phyloP scores from a whole-genome alignment of 1,140 invertebrate species.

The Melanaphis sacchari region DNA sequence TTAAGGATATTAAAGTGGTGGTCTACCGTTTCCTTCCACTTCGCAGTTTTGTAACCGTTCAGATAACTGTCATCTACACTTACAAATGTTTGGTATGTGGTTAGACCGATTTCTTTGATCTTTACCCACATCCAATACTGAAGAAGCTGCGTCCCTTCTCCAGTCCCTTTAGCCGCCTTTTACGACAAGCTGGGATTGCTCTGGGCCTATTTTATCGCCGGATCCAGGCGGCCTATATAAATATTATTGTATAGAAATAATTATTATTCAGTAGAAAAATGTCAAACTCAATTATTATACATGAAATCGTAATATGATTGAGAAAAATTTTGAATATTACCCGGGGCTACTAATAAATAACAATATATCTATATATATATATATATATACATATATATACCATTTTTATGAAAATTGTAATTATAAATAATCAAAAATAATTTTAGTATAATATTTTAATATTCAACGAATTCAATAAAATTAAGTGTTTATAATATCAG shows the following conservation, averaged over 20 bases:
- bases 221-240: too few species aligned
- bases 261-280: not conserved
- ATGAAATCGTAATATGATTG: not conserved
- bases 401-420: not conserved
- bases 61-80: not conserved
- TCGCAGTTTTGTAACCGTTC: slow-evolving; percentile 23
- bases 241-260: slow-evolving; percentile 11
- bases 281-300: not conserved
- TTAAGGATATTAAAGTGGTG: slow-evolving; percentile 34
- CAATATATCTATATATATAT: too few species aligned
- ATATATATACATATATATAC: not conserved
- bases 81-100: slow-evolving; percentile 28
- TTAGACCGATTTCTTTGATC: slow-evolving; percentile 7
- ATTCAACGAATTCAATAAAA: not conserved
- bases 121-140: slow-evolving; percentile 16
- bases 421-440: not conserved
- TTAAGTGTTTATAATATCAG: not conserved
- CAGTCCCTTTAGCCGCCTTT: slow-evolving; percentile 6
- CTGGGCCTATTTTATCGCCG: slow-evolving; percentile 36
- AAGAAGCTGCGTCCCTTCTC: slow-evolving; percentile 11
- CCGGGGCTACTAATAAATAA: not conserved
- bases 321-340: not conserved
- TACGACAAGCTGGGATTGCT: slow-evolving; percentile 20
- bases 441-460: not conserved
- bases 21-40: slow-evolving; percentile 33